A percentile compares a stretch with the other conserved stretches of the same genome.
Conservation (phyloP, 2,113 vertebrate species). For the Deroptyus accipitrinus region DNA sequence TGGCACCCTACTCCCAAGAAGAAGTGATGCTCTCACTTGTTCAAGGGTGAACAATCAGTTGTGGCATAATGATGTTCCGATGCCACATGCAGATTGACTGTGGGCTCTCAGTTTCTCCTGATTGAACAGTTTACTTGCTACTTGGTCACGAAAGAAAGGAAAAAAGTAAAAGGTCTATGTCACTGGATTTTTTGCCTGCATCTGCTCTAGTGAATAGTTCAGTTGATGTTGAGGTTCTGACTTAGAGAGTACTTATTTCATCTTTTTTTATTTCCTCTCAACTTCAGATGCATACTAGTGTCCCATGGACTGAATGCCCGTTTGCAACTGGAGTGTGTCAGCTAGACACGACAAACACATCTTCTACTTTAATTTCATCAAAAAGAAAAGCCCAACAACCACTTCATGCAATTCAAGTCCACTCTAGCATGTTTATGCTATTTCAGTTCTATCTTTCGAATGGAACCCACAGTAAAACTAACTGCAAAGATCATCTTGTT, state of each 20-base stretch:
- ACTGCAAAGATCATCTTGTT: neutral
- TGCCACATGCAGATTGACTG: neutral
- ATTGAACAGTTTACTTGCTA: neutral
- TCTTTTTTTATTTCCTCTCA: neutral
- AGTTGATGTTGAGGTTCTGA: neutral
- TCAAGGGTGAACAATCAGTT: neutral
- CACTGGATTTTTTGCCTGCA: neutral
- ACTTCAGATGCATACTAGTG: neutral
- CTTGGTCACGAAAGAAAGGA: neutral
- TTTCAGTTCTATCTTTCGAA: neutral
- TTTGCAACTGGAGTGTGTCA: neutral
- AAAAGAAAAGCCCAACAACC: neutral
- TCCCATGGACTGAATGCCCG: neutral
- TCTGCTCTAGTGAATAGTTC: neutral
- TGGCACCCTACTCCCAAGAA: neutral
- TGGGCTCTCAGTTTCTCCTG: neutral
- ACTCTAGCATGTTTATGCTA: neutral
- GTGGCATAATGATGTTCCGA: neutral
- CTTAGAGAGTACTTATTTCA: neutral
- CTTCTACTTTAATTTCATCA: neutral
- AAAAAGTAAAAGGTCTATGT: accelerated
- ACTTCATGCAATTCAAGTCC: neutral
- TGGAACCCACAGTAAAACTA: neutral
- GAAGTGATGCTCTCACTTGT: neutral
- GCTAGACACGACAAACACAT: neutral